A percentile compares a stretch with the other conserved stretches of the same genome.
Conservation (phyloP, 2,888 invertebrate genomes). For the Belgica antarctica region DNA sequence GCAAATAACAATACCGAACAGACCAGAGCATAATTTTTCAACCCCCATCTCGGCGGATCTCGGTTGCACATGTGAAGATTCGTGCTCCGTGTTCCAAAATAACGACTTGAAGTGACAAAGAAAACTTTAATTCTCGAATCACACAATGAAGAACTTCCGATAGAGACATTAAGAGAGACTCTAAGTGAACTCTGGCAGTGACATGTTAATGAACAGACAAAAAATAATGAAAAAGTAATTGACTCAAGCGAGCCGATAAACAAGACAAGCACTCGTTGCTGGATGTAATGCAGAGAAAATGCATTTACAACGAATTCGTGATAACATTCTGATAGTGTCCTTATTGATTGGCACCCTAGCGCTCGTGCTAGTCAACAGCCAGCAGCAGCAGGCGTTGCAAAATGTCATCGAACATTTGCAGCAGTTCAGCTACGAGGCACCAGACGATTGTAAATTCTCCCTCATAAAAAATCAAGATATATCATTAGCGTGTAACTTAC, state of each 20-base stretch:
- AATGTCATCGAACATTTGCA: conserved; percentile 38
- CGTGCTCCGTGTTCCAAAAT: conserved; percentile 1
- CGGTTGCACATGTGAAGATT: conserved; percentile 35
- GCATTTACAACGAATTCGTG: conserved; percentile 36
- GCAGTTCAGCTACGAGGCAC: conserved; percentile 66
- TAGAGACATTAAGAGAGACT: conserved; percentile 3
- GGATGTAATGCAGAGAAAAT: conserved; percentile 15
- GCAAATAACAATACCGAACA: conserved; percentile 8
- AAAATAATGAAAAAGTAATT: not conserved
- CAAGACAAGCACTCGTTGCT: too few relatives aligned
- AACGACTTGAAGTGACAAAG: not conserved
- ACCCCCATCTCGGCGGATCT: not conserved
- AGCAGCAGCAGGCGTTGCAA: conserved; percentile 38
- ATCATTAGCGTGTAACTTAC: conserved; percentile 72
- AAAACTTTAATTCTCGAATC: not conserved
- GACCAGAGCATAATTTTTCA: conserved; percentile 19
- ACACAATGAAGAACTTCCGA: conserved; percentile 27
- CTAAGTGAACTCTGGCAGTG: not conserved
- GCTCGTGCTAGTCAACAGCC: conserved; percentile 17
- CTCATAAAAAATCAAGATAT: conserved; percentile 63
- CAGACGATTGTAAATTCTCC: conserved; percentile 70
- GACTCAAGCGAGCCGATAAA: too few relatives aligned
- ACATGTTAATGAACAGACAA: not conserved
- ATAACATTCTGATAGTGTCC: conserved; percentile 34
- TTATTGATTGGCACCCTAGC: conserved; percentile 29